A percentile compares a stretch with the other conserved stretches of the same genome.
phyloP scores from a whole-genome alignment of 1,140 invertebrate genomes.

The Cardiocondyla obscurior region DNA sequence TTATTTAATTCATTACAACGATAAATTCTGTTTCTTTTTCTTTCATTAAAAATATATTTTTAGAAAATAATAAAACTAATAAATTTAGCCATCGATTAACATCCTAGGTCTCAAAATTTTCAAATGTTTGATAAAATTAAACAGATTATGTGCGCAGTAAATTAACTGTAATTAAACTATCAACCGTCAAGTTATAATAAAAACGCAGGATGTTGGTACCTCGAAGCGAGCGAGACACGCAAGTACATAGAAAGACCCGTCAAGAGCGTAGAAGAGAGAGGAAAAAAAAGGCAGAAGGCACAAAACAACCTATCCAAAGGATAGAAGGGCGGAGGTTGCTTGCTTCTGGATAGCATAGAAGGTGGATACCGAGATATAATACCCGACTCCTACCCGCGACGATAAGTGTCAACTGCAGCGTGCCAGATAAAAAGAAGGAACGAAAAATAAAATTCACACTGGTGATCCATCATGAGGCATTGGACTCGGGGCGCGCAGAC shows the following conservation, averaged over 20 bases:
- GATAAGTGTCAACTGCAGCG: conserved; percentile 84
- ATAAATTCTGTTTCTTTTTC: background rate
- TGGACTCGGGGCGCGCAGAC: conserved; percentile 73
- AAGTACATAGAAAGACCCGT: conserved; percentile 67
- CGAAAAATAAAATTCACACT: conserved; percentile 80
- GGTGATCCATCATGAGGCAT: conserved; percentile 82
- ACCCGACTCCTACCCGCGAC: conserved; percentile 69
- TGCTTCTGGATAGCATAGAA: conserved; percentile 58
- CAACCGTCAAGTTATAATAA: conserved; percentile 78
- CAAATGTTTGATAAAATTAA: background rate
- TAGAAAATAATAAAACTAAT: background rate
- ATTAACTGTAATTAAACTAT: conserved; percentile 77
- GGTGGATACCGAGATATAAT: conserved; percentile 73
- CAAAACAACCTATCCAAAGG: conserved; percentile 43
- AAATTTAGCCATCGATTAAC: background rate
- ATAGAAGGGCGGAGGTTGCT: conserved; percentile 46
- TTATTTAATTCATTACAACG: background rate
- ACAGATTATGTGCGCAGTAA: background rate
- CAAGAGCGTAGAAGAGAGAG: conserved; percentile 35
- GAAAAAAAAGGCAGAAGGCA: conserved; percentile 48
- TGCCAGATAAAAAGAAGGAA: conserved; percentile 82
- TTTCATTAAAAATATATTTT: background rate
- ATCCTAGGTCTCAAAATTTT: background rate
- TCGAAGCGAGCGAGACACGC: conserved; percentile 76
- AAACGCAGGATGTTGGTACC: conserved; percentile 72